Conservation (phyloP, 2,113 vertebrate species). For the Macquaria australasica region DNA sequence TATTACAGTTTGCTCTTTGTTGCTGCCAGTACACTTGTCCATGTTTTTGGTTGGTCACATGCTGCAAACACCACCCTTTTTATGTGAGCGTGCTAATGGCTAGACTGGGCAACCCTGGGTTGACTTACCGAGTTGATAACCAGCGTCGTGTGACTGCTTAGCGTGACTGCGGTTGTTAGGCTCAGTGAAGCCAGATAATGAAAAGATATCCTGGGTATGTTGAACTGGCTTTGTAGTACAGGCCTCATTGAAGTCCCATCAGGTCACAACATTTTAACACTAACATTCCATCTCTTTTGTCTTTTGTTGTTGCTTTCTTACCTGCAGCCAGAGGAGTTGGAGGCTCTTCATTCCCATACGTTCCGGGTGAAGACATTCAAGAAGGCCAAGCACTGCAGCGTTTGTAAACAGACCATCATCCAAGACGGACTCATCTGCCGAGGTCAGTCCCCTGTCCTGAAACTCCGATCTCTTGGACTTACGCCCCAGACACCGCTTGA, state of each 20-base stretch:
- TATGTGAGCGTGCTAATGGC: too few species aligned
- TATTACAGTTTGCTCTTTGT: too few species aligned
- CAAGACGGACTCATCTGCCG: conserved; percentile 94
- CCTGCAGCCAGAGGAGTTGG: conserved; percentile 92
- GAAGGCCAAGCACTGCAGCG: conserved; percentile 93
- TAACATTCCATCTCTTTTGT: conserved; percentile 42
- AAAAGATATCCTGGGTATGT: too few species aligned
- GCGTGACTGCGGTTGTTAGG: too few species aligned
- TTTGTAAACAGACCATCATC: conserved; percentile 92
- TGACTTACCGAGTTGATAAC: too few species aligned
- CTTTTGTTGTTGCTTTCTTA: conserved; percentile 36
- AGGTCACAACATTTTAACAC: not conserved
- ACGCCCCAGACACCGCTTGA: not conserved
- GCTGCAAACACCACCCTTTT: too few species aligned
- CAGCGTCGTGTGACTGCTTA: too few species aligned
- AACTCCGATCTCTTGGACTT: not conserved
- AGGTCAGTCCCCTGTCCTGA: conserved; percentile 84
- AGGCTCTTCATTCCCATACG: conserved; percentile 89
- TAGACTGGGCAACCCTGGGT: too few species aligned
- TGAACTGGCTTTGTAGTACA: too few species aligned
- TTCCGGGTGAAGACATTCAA: conserved; percentile 97
- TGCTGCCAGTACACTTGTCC: too few species aligned
- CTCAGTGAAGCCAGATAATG: too few species aligned
- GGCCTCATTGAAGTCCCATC: not conserved
- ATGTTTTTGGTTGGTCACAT: too few species aligned